Evolutionary conservation across 2,113 vertebrate species (phyloP).

Genomic region (Lichenostomus cassidix): DNA sequence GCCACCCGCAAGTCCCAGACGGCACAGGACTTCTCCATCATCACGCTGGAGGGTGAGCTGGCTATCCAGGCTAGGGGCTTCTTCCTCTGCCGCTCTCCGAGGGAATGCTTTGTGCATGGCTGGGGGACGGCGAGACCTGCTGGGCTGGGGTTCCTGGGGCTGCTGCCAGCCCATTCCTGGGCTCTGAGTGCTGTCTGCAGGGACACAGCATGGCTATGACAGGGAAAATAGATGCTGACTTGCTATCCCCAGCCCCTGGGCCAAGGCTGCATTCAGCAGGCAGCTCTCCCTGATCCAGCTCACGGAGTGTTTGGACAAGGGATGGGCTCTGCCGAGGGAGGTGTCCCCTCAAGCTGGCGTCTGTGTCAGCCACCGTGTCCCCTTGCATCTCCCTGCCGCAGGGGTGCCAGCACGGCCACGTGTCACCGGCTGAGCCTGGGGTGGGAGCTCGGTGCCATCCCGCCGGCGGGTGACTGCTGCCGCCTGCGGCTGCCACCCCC

Average conservation of each 20-base stretch:
- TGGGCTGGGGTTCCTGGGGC: not conserved
- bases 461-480: not conserved
- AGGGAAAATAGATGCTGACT: not conserved
- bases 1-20: constrained; percentile 93
- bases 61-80: not conserved
- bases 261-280: not conserved
- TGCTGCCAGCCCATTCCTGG: not conserved
- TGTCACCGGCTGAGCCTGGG: not conserved
- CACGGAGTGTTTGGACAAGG: accelerated
- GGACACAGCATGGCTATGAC: accelerated
- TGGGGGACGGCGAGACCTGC: accelerated
- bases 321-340: not conserved
- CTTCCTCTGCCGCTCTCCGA: not conserved
- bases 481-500: not conserved
- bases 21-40: constrained; percentile 95
- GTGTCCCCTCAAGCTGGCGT: not conserved
- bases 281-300: not conserved
- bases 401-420: accelerated
- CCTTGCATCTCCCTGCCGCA: not conserved
- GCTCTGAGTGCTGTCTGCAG: accelerated
- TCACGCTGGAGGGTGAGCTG: constrained; percentile 89
- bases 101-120: not conserved
- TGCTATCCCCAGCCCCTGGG: not conserved
- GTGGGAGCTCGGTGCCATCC: not conserved
- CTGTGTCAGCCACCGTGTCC: accelerated